These are phyloP conservation scores for Colletes collaris DNA, from an alignment of 2,888 invertebrate genomes.

Conservation along the genomic window DNA sequence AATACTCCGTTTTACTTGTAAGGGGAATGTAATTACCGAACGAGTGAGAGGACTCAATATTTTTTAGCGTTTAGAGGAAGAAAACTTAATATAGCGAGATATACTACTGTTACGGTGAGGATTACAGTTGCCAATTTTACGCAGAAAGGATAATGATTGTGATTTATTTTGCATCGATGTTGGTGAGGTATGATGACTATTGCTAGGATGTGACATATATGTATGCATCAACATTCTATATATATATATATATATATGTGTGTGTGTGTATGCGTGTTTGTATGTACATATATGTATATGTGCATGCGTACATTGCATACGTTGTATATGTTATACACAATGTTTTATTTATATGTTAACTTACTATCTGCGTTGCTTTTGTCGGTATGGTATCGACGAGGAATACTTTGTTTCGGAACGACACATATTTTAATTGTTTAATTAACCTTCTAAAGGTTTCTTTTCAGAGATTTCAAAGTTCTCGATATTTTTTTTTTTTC, in stretches of 20 bases:
- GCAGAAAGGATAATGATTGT: constrained; percentile 73
- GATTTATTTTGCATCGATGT: constrained; percentile 80
- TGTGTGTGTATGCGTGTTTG: background rate
- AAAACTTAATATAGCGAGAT: constrained; percentile 43
- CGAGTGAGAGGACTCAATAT: constrained; percentile 60
- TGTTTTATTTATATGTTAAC: no score
- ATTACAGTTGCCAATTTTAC: constrained; percentile 72
- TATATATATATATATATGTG: constrained; percentile 59
- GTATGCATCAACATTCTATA: constrained; percentile 56
- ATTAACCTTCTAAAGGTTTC: no score
- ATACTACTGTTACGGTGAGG: constrained; percentile 64
- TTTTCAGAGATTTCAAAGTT: no score
- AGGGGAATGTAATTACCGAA: constrained; percentile 58
- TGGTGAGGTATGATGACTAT: constrained; percentile 66
- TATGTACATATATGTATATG: no score
- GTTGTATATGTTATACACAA: no score
- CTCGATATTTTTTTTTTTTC: no score
- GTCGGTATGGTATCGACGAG: no score
- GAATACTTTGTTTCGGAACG: no score
- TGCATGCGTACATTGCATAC: constrained; percentile 45
- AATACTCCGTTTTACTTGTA: constrained; percentile 68
- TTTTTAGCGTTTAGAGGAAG: constrained; percentile 64
- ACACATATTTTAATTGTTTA: no score
- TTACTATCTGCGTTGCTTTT: no score
- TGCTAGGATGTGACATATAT: constrained; percentile 59